Conservation (phyloP, 2,888 invertebrate genomes). For the Corbicula japonica region DNA sequence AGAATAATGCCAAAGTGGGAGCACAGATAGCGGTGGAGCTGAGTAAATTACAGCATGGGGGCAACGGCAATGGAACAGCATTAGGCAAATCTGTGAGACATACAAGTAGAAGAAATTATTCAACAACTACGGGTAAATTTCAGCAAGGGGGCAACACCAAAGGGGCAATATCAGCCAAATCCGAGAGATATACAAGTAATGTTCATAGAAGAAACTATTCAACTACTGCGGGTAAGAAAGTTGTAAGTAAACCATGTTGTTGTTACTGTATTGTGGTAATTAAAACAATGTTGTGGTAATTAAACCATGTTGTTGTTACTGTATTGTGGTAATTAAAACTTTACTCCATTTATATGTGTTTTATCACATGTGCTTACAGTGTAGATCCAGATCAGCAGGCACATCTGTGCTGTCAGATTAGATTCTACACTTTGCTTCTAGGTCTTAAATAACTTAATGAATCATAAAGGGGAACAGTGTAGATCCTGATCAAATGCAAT, state of each 20-base stretch:
- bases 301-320: no score
- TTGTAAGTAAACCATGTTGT: conserved; percentile 30
- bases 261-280: not conserved
- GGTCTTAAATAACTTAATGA: no score
- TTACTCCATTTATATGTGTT: no score
- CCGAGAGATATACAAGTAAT: not conserved
- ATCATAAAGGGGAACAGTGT: no score
- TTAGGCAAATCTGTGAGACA: no score
- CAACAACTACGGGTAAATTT: conserved; percentile 4
- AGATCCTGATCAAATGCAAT: no score
- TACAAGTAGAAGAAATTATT: not conserved
- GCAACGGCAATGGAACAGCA: not conserved
- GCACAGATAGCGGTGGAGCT: conserved; percentile 83
- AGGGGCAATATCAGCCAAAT: not conserved
- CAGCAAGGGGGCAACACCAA: no score
- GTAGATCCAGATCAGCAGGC: no score
- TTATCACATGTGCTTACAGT: no score
- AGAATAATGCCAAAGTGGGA: conserved; percentile 93
- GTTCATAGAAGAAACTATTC: not conserved
- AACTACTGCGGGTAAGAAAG: conserved; percentile 27
- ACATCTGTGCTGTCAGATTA: no score
- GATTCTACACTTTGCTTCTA: no score
- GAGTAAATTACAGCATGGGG: conserved; percentile 39
- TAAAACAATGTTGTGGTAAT: conserved; percentile 6
- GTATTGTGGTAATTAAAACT: not conserved